Base-by-base conservation (phyloP, 2,888 invertebrate genomes). In the Spisula subtruncata region DNA sequence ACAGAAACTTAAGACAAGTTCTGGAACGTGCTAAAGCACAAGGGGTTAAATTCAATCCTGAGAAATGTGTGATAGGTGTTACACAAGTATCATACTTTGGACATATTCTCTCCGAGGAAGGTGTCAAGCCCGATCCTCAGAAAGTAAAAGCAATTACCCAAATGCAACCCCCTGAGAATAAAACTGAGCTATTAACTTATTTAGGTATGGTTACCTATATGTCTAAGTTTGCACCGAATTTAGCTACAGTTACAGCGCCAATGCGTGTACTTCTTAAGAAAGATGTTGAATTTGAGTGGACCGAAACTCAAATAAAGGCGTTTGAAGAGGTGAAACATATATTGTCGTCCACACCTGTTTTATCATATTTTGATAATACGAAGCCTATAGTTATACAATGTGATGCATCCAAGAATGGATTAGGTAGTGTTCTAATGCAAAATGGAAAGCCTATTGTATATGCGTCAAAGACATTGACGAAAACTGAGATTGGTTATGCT, bases 171-270 rank as follows among this genome's bases (percentile, higher is more conserved):
- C 89, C 89, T 0, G 46, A 29, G 60, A 84, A 84, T 41, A 41
- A 82, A 8, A 8, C 87, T 6, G 79, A 87, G 29, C 48, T 87
- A 25, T 79, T 87, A 54, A 83, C 88, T 1, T 6, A 88, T 0
- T 56, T 92, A 12, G 91, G 91, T 0, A 89, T 90, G 91, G 35
- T 91, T 16, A 87, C n/a, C n/a, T n/a, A 91, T 66, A 51, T 89
- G n/a, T 48, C 89, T 0, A 91, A 87, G 80, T 92, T 90, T 83
- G 83, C 75, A 12, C 86, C 88, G n/a, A 89, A 92, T 32, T 60
- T 92, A 5, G 71, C 89, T 0, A 84, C 89, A 16, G 60, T 89
- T 1, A 88, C 87, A 5, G 87, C 46, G 41, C 91, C 91, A 6
- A 32, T 92, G 81, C 41, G 87, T 0, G 41, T 25, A 8, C 32